A percentile compares a stretch with the other conserved stretches of the same genome.
phyloP scores from a whole-genome alignment of 2,888 invertebrate species.

The Melitaea athalia region DNA sequence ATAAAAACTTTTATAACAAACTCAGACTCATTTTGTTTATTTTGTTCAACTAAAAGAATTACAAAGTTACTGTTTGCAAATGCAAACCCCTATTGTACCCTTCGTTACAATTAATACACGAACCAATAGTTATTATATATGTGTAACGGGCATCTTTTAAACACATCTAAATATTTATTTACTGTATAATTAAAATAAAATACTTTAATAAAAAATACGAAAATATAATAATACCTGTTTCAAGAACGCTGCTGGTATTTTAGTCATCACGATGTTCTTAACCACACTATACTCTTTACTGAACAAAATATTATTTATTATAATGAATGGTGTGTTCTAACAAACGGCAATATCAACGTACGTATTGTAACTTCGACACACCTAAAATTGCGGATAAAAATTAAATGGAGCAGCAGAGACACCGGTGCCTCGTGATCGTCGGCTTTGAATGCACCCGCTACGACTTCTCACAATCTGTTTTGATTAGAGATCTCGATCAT shows the following conservation, averaged over 20 bases:
- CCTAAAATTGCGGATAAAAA: constrained; percentile 25
- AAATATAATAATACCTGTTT: constrained; percentile 57
- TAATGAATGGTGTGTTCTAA: too few relatives aligned
- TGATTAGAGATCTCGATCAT: constrained; percentile 44
- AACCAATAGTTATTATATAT: too few relatives aligned
- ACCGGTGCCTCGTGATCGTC: constrained; percentile 48
- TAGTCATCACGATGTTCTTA: constrained; percentile 46
- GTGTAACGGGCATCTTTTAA: too few relatives aligned
- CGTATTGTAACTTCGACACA: constrained; percentile 19
- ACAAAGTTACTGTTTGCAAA: not conserved
- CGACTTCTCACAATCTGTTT: constrained; percentile 47
- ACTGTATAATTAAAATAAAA: not conserved
- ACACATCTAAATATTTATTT: too few relatives aligned
- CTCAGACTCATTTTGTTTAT: not conserved
- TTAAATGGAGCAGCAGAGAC: constrained; percentile 33
- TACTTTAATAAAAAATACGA: not conserved
- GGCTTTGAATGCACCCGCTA: constrained; percentile 50
- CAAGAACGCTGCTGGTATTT: constrained; percentile 60
- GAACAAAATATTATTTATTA: not conserved
- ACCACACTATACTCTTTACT: constrained; percentile 6
- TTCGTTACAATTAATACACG: too few relatives aligned
- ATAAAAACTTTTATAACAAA: too few relatives aligned
- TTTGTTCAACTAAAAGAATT: not conserved
- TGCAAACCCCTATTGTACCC: too few relatives aligned
- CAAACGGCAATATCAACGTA: too few relatives aligned